Conservation (phyloP, 2,888 invertebrate genomes). For the Hypena proboscidalis region DNA sequence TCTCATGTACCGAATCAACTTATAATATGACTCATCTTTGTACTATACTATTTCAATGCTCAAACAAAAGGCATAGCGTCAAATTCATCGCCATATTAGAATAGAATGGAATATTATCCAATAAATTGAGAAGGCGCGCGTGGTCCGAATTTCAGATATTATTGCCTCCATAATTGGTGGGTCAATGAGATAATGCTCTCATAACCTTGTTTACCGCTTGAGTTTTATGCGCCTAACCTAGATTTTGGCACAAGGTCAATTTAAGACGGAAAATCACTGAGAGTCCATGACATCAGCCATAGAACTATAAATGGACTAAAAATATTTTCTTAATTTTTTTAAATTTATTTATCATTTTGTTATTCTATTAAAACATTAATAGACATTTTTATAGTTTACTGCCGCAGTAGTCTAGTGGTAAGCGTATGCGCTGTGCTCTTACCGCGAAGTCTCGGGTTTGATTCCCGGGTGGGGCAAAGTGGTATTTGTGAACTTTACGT, state of each 20-base stretch:
- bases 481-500: no score
- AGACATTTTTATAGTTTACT: no score
- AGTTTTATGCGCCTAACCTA: constrained; percentile 10
- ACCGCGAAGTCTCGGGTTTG: no score
- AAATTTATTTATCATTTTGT: no score
- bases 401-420: no score
- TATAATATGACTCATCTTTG: background rate
- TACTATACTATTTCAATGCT: background rate
- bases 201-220: constrained; percentile 28
- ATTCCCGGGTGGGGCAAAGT: no score
- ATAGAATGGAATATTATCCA: constrained; percentile 33
- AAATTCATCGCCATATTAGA: constrained; percentile 15
- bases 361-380: no score
- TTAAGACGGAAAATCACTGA: no score
- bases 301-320: no score
- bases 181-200: constrained; percentile 48
- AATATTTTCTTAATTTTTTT: no score
- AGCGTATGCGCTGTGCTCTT: no score
- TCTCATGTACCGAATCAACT: background rate
- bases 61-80: constrained; percentile 7
- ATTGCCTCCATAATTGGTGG: constrained; percentile 44
- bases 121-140: constrained; percentile 20
- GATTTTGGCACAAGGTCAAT: background rate
- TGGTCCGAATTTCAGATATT: constrained; percentile 33
- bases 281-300: no score